These are phyloP conservation scores for Drosophila lacertosa DNA, from an alignment of 1,140 invertebrate species.

Conservation along the genomic window DNA sequence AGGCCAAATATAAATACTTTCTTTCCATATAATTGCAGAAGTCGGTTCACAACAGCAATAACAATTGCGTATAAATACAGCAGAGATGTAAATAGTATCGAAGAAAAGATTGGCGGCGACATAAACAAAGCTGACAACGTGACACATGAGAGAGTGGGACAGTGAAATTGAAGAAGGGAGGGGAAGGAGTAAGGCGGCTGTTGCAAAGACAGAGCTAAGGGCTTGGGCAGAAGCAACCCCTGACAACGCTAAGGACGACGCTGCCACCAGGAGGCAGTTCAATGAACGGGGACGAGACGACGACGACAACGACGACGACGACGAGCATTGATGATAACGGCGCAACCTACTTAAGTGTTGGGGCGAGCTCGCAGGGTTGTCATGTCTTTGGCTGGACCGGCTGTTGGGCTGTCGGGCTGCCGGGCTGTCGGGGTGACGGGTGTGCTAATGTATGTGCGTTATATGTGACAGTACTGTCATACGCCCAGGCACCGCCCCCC, in stretches of 20 bases:
- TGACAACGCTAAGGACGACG: neutral
- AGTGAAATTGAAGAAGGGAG: no score
- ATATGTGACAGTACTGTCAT: constrained; percentile 12
- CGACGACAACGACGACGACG: no score
- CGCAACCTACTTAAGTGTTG: constrained; percentile 71
- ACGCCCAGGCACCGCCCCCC: neutral
- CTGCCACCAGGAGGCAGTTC: constrained; percentile 47
- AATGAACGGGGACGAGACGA: constrained; percentile 57
- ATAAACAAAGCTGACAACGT: neutral
- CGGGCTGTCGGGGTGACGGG: constrained; percentile 4
- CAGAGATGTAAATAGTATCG: neutral
- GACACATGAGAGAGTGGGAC: neutral
- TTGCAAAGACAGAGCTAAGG: neutral
- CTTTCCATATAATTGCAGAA: neutral
- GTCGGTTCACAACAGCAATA: neutral
- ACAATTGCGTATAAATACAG: no score
- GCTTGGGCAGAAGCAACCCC: constrained; percentile 4
- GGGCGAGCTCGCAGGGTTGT: constrained; percentile 40
- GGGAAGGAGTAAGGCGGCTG: no score
- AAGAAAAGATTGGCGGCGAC: neutral
- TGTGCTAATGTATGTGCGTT: constrained; percentile 15
- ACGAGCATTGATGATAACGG: constrained; percentile 36
- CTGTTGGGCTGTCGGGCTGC: neutral
- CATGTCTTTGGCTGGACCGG: constrained; percentile 13
- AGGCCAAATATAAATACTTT: neutral